Evolutionary conservation across 1,140 invertebrate species (phyloP).

Genomic region (Glossosoma conforme): DNA sequence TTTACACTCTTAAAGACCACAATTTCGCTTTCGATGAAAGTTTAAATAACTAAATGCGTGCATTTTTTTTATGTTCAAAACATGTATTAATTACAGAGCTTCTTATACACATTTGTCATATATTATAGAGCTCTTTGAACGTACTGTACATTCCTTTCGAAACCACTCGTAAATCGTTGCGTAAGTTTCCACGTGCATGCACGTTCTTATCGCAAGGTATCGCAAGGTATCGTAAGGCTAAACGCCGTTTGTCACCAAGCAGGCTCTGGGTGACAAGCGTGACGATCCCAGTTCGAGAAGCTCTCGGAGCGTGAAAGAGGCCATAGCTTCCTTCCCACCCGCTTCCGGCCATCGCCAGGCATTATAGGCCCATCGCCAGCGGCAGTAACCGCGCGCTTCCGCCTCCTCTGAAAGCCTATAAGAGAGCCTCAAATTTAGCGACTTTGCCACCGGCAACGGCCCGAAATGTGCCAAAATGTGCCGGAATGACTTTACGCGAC

Average conservation of each 20-base stretch:
- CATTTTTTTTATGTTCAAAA: too few species aligned
- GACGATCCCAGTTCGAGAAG: constrained; percentile 6
- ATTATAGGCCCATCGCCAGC: constrained; percentile 27
- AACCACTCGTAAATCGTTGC: too few species aligned
- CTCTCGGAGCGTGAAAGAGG: constrained; percentile 6
- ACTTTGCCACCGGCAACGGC: constrained; percentile 28
- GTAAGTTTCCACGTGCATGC: too few species aligned
- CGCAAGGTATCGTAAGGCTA: too few species aligned
- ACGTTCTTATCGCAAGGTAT: neutral
- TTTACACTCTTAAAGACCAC: too few species aligned
- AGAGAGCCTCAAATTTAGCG: constrained; percentile 31
- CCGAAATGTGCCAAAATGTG: constrained; percentile 23
- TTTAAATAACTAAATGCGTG: too few species aligned
- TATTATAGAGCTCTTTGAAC: too few species aligned
- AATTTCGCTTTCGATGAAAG: too few species aligned
- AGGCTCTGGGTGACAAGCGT: too few species aligned
- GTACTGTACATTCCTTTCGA: too few species aligned
- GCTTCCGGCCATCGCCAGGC: constrained; percentile 17
- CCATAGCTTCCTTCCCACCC: constrained; percentile 20
- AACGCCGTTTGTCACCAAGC: neutral
- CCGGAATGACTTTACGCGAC: constrained; percentile 25
- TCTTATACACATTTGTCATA: too few species aligned
- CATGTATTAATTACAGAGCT: too few species aligned
- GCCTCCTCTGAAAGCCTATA: constrained; percentile 29
- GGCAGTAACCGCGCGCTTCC: constrained; percentile 23